Base-by-base conservation (phyloP, 2,113 vertebrate species). In the Ptychochromis oligacanthus region DNA sequence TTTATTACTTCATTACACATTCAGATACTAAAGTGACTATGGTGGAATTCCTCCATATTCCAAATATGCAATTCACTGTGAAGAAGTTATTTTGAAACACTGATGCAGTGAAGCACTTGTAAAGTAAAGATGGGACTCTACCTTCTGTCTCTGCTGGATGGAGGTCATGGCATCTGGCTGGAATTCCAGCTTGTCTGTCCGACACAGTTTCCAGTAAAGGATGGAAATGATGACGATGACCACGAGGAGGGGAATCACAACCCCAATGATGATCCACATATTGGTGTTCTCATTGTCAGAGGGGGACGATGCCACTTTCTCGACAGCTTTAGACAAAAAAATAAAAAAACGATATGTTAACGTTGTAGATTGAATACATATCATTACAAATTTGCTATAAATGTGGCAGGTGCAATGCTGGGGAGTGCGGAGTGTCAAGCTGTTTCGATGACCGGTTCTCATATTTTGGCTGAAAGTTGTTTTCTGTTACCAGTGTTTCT, bases 131-230 rank as follows among this genome's bases (percentile, higher is more conserved):
- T 17, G 72, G 9, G 46, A 82, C 74, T 34, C 40, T 92, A 99
- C 98, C 97, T 99, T 99, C 94, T 99, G 98, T 55, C 98, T 95
- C 91, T 99, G 98, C 93, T 99, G 98, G 82, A 98, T 94, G 89
- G 96, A 96, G 91, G 96, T 97, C 93, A 99, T 96, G 0, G 97
- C 96, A 77, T 99, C 98, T 0, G 98, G 97, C 91, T 99, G 98
- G 78, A 99, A 99, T 93, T 99, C 98, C 94, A 99, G 93, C 91
- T 99, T 99, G 95, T 99, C 98, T 0, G 97, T 98, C 61, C 98
- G 97, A 88, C 98, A 99, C 64, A 99, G 96, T 38, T 99, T 99
- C 98, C 98, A 99, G 93, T 99, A 99, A 24, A 99, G 96, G 93
- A 99, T 98, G 90, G 96, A 88, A 28, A 99, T 96, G 7, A 99